Conservation (phyloP, 2,113 vertebrate species). For the Apodemus sylvaticus region DNA sequence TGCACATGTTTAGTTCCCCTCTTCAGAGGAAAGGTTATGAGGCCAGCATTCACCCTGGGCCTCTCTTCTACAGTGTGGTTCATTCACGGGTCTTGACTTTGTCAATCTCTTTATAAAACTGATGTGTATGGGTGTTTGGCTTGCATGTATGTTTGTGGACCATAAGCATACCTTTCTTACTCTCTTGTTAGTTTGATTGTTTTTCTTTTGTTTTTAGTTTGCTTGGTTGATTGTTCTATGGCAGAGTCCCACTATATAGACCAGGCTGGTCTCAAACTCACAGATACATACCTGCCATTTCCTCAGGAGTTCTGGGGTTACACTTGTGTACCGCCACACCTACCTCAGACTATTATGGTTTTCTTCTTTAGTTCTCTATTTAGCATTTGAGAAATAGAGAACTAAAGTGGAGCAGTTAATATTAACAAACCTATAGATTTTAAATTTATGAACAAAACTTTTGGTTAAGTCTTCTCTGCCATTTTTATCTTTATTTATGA, state of each 20-base stretch:
- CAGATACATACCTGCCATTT: background rate
- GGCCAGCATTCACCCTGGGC: background rate
- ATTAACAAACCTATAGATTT: background rate
- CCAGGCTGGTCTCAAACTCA: background rate
- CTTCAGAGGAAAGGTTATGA: background rate
- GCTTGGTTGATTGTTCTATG: background rate
- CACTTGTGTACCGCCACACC: background rate
- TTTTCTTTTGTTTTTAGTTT: background rate
- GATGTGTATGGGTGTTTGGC: background rate
- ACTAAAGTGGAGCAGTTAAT: background rate
- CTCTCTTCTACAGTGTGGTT: background rate
- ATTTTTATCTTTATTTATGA: background rate
- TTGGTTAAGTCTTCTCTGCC: background rate
- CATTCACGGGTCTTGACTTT: background rate
- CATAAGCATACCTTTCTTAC: background rate
- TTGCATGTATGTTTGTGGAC: background rate
- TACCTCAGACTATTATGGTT: background rate
- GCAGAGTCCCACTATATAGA: background rate
- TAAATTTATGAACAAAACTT: slow-evolving; percentile 29
- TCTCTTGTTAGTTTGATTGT: background rate
- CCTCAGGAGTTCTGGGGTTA: background rate
- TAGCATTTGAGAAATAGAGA: background rate
- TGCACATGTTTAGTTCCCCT: background rate
- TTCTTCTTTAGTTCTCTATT: background rate
- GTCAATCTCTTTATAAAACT: background rate